These are phyloP conservation scores for Nothocercus julius DNA, from an alignment of 2,113 vertebrate genomes.

Conservation along the genomic window DNA sequence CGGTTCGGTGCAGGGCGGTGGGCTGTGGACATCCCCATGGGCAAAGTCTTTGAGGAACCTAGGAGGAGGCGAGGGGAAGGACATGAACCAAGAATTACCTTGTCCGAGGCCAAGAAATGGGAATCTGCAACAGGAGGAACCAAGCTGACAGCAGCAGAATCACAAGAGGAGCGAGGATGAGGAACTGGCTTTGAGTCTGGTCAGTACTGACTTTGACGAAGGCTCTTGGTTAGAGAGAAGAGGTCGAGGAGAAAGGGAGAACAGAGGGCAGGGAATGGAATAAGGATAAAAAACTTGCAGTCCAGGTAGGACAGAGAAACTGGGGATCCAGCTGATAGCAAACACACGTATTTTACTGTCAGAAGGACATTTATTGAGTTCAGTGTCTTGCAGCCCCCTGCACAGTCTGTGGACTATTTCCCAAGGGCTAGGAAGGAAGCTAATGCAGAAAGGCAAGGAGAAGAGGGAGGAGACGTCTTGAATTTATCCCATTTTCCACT, in stretches of 20 bases:
- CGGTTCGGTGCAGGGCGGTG: rapidly evolving
- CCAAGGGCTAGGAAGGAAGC: not conserved
- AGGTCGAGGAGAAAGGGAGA: not conserved
- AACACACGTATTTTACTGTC: not conserved
- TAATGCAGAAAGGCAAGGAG: not conserved
- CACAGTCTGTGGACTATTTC: not conserved
- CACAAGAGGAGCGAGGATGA: rapidly evolving
- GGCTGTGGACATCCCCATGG: not conserved
- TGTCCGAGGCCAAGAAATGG: not conserved
- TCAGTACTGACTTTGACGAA: not conserved
- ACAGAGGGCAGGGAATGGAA: not conserved
- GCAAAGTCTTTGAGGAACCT: not conserved
- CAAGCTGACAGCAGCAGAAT: not conserved
- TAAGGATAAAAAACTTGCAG: not conserved
- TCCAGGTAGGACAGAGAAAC: not conserved
- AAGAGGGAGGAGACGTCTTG: not conserved
- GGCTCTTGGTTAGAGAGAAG: not conserved
- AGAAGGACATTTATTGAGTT: not conserved
- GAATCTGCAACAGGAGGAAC: not conserved
- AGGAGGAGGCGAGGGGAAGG: not conserved
- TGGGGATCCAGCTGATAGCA: not conserved
- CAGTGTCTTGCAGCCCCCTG: not conserved
- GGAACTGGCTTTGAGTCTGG: not conserved
- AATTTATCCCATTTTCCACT: not conserved
- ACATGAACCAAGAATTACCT: not conserved